Conservation (phyloP, 1,140 invertebrate genomes). For the Formica selysi region DNA sequence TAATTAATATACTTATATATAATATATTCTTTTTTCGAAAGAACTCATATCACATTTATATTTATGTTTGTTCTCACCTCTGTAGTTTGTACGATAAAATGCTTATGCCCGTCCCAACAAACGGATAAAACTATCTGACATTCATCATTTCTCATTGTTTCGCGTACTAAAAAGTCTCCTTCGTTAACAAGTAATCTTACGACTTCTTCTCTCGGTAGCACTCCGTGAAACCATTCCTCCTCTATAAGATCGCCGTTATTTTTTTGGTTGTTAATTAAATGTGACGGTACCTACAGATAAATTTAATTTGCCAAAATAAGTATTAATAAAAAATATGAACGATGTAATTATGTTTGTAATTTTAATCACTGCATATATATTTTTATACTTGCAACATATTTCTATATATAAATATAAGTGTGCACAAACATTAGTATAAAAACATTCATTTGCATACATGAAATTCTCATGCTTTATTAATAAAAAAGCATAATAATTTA, state of each 20-base stretch:
- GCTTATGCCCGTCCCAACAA: slow-evolving; percentile 97
- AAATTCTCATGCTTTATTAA: slow-evolving; percentile 23
- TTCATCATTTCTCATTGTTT: slow-evolving; percentile 97
- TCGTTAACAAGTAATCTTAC: slow-evolving; percentile 95
- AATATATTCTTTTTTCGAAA: neutral
- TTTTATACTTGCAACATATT: neutral
- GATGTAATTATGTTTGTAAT: neutral
- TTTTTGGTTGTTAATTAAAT: slow-evolving; percentile 81
- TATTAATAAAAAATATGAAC: neutral
- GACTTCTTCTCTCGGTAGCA: slow-evolving; percentile 97
- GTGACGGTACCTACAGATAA: slow-evolving; percentile 78
- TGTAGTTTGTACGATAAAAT: slow-evolving; percentile 99
- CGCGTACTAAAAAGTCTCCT: slow-evolving; percentile 97
- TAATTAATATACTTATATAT: slow-evolving; percentile 67
- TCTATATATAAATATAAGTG: neutral
- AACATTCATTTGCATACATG: slow-evolving; percentile 12
- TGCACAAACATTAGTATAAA: slow-evolving; percentile 31
- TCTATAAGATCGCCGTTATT: slow-evolving; percentile 89
- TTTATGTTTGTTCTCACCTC: slow-evolving; percentile 88
- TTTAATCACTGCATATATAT: neutral
- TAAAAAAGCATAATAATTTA: slow-evolving; percentile 9
- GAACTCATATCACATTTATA: no score
- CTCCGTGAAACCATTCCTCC: slow-evolving; percentile 99
- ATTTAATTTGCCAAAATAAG: neutral
- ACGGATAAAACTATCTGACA: slow-evolving; percentile 97